Base-by-base conservation (phyloP, 2,113 vertebrate species). In the Xiphorhynchus elegans region DNA sequence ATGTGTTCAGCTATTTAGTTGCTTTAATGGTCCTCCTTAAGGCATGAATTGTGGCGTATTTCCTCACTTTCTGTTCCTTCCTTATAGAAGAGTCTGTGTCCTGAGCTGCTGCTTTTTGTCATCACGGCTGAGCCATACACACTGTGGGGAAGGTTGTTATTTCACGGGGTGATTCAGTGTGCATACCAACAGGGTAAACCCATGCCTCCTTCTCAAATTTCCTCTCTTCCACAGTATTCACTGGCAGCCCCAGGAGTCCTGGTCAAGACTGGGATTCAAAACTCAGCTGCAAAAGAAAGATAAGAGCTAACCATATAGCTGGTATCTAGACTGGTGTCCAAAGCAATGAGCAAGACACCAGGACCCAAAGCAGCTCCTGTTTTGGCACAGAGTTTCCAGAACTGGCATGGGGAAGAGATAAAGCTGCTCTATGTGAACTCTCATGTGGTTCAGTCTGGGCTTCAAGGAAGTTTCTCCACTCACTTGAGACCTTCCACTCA, bases 311-410 rank as follows among this genome's bases (percentile, higher is more conserved):
- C 5, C 44, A 39, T 46, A 53, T 35, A 81, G 29, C 53, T 84
- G 86, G 18, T 70, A 11, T 56, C 60, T 64, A 47, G 67, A 18
- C 5, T 20, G 49, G 33, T 40, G 79, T 53, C 37, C 81, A 72
- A 64, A 82, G 73, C 10, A 6, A 47, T 0, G 1, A 68, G 82
- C 17, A 29, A 55, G 78, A 47, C n/a, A 9, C 0, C 0, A 7
- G 49, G 11, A 85, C 64, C 13, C 31, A 44, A 40, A 88, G 0
- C 11, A 69, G 15, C 52, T 31, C 1, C 37, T 14, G 25, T 17
- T 10, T 39, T 44, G 24, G 58, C 47, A 40, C 35, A 52, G 17
- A 28, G 9, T 55, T 84, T 33, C 56, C 85, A 44, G 37, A 74
- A 24, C 12, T 31, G 80, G 17, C 6, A 14, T 3, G 17, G 14